Base-by-base conservation (phyloP, 35 echinoderm and acorn worm genomes). In the Apostichopus parvimensis region DNA sequence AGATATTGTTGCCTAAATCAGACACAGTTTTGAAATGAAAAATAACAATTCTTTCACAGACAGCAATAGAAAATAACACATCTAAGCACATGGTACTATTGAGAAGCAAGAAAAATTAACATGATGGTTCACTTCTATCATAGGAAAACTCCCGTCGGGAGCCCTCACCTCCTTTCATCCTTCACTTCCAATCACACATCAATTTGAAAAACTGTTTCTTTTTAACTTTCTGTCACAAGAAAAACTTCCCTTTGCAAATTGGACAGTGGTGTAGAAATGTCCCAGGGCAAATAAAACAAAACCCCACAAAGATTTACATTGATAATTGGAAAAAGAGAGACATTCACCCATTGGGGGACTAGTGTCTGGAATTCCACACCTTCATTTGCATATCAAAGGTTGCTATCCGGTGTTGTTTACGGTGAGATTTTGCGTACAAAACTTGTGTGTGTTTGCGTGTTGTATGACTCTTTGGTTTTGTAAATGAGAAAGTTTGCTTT, bases 301-400 rank as follows among this genome's bases (percentile, higher is more conserved):
- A 75, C 71, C 6, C 71, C 18, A 75, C 17, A 18, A 18, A 7
- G 12, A n/a, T 18, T 75, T 22, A 75, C 71, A 75, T 75, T 20
- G 71, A 20, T 18, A 75, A 75, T 6, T 2, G n/a, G n/a, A 24
- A 75, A 75, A 75, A 75, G 13, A 6, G 6, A 75, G 71, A 20
- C 71, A 75, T 20, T 75, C n/a, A 18, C 71, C 71, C 21, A 20
- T 22, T n/a, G 17, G 17, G 71, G 20, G n/a, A 22, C 7, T 75
- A 75, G 13, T 20, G 71, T 75, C 71, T 75, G 71, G 71, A 75
- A 75, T 18, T 20, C 15, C 17, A 75, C 13, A 18, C 71, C 15
- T 18, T 75, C 71, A 75, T 75, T 75, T 75, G 71, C 71, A 75
- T 75, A 22, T 75, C 71, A 75, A 75, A 24, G 71, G 71, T 75